Base-by-base conservation (phyloP, 2,888 invertebrate genomes). In the Drosophila dives region DNA sequence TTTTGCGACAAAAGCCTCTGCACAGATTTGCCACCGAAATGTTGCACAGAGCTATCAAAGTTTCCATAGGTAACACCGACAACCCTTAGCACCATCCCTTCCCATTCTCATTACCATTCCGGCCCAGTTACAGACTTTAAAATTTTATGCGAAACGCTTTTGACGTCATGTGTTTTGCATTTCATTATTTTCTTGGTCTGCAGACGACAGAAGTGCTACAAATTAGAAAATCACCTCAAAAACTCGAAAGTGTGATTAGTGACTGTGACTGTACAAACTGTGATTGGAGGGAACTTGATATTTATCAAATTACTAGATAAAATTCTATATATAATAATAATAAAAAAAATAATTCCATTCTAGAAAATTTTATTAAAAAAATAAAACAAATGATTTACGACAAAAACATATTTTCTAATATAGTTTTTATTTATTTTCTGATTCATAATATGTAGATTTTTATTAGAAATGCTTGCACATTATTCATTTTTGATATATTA, bases 1-100 rank as follows among this genome's bases (percentile, higher is more conserved):
- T 71, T 77, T 85, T 87, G 85, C 66, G 87, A 85, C 85, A 85
- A 89, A 85, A 85, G 87, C 87, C 77, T 75, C 77, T 75, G 85
- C 87, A 87, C 79, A 86, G 89, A 89, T 85, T 85, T 86, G 68
- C 75, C 65, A 75, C 72, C 72, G 70, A 77, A 76, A 64, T 65
- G 82, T 77, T 84, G 73, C 83, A 72, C 83, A 58, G 64, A 78
- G 72, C 72, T 63, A 65, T 71, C 73, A 83, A 89, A 80, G 68
- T 86, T 84, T 83, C 60, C 70, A 64, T 77, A 83, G 86, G 83
- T 64, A 71, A 60, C 70, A 64, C 34, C 54, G 36, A 15, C 54
- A 70, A 26, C 51, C 63, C 67, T 60, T 68, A 51, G 50, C 51
- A 20, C 53, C 70, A 23, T 36, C 17, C 40, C 11, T 29, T 40